Percentiles rank a stretch among this genome's conserved stretches.
Conservation (phyloP, 2,113 vertebrate species). For the Saccopteryx leptura region DNA sequence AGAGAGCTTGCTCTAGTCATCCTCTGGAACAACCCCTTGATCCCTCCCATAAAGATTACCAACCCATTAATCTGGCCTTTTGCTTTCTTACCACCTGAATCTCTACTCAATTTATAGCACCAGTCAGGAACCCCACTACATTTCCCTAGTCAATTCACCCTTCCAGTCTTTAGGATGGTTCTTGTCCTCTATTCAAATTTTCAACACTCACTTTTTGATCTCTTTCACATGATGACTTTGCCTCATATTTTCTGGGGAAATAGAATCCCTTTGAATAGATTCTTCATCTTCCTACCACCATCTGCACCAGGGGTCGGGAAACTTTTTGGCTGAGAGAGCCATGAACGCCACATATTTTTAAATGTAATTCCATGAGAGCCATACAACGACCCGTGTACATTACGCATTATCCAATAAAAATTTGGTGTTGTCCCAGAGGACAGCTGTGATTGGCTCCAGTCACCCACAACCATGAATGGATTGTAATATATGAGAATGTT, state of each 20-base stretch:
- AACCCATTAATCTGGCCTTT: background rate
- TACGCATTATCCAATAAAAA: no score
- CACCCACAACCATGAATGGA: no score
- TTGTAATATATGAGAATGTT: no score
- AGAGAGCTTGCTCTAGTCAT: background rate
- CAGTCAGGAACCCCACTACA: background rate
- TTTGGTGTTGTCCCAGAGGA: no score
- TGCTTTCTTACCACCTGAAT: background rate
- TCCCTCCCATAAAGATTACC: background rate
- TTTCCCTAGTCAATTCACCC: background rate
- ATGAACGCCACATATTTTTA: no score
- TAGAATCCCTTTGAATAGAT: background rate
- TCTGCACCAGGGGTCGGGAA: no score
- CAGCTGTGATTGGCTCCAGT: no score
- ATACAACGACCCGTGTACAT: no score
- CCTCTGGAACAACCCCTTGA: accelerated
- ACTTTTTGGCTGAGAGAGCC: no score
- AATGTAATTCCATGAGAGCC: no score
- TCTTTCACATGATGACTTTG: background rate
- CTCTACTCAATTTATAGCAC: background rate
- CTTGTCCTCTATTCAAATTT: background rate
- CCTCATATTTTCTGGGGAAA: background rate
- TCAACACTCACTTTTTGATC: background rate
- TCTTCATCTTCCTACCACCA: background rate
- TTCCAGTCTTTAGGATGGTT: background rate